phyloP scores from a whole-genome alignment of 1,140 invertebrate genomes.

The Drosophila oshimai region DNA sequence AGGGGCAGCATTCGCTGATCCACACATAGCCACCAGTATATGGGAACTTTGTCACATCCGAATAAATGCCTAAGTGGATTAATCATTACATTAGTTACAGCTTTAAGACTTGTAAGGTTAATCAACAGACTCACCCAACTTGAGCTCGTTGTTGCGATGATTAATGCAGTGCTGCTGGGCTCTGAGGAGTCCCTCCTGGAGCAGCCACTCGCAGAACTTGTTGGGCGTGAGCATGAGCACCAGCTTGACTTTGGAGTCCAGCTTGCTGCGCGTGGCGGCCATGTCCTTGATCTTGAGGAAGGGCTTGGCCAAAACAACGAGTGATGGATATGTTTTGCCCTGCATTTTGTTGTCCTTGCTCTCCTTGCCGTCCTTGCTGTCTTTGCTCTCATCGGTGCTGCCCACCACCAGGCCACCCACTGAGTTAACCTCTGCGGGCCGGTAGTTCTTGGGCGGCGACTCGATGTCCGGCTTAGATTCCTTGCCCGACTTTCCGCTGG shows the following conservation, averaged over 20 bases:
- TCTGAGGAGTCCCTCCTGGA: slow-evolving; percentile 90
- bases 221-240: slow-evolving; percentile 90
- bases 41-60: slow-evolving; percentile 91
- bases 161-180: slow-evolving; percentile 89
- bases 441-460: slow-evolving; percentile 77
- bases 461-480: slow-evolving; percentile 29
- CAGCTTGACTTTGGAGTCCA: slow-evolving; percentile 90
- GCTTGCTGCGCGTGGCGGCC: slow-evolving; percentile 84
- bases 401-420: slow-evolving; percentile 87
- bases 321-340: slow-evolving; percentile 92
- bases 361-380: slow-evolving; percentile 85
- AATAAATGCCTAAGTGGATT: slow-evolving; percentile 87
- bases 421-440: slow-evolving; percentile 87
- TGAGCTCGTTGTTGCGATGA: slow-evolving; percentile 87
- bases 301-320: slow-evolving; percentile 91
- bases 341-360: slow-evolving; percentile 87
- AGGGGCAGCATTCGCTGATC: slow-evolving; percentile 93
- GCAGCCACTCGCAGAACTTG: slow-evolving; percentile 94
- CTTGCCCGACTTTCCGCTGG: slow-evolving; percentile 20
- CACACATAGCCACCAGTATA: slow-evolving; percentile 94
- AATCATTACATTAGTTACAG: not conserved
- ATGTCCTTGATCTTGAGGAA: slow-evolving; percentile 88
- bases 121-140: slow-evolving; percentile 84
- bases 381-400: slow-evolving; percentile 66
- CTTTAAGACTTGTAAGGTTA: not conserved